phyloP scores from a whole-genome alignment of 1,140 invertebrate species.

The Scaptomyza pallida region DNA sequence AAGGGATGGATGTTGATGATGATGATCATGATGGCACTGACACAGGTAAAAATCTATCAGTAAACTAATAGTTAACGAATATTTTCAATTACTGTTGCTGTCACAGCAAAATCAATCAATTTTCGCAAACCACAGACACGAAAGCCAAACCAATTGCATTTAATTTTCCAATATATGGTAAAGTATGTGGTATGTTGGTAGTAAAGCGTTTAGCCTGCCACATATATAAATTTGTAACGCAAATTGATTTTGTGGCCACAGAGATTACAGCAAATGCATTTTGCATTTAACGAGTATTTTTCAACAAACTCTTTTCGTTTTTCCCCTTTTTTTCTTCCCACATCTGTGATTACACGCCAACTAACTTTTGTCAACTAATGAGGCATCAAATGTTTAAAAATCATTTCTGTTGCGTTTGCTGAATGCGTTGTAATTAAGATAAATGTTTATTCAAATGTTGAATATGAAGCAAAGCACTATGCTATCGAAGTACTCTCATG shows the following conservation, averaged over 20 bases:
- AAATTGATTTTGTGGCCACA: slow-evolving; percentile 81
- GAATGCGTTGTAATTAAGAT: slow-evolving; percentile 66
- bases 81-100: slow-evolving; percentile 80
- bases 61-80: slow-evolving; percentile 79
- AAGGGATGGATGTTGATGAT: slow-evolving; percentile 44
- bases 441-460: slow-evolving; percentile 13
- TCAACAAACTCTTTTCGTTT: neutral
- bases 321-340: slow-evolving; percentile 1
- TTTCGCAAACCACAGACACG: slow-evolving; percentile 62
- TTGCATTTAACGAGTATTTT: slow-evolving; percentile 19
- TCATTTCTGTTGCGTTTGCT: slow-evolving; percentile 63
- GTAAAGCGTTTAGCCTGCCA: slow-evolving; percentile 15
- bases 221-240: slow-evolving; percentile 58
- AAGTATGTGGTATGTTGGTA: slow-evolving; percentile 2
- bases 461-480: slow-evolving; percentile 19
- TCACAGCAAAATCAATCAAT: slow-evolving; percentile 81
- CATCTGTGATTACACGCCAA: slow-evolving; percentile 20
- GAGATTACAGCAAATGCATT: slow-evolving; percentile 75
- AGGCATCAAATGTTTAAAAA: slow-evolving; percentile 61
- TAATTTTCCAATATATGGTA: slow-evolving; percentile 58
- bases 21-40: slow-evolving; percentile 20
- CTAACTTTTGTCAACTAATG: slow-evolving; percentile 63
- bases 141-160: slow-evolving; percentile 64
- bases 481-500: slow-evolving; percentile 23
- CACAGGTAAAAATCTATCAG: slow-evolving; percentile 39